Evolutionary conservation across 2,888 invertebrate species (phyloP).

Genomic region (Xestia sexstrigata): DNA sequence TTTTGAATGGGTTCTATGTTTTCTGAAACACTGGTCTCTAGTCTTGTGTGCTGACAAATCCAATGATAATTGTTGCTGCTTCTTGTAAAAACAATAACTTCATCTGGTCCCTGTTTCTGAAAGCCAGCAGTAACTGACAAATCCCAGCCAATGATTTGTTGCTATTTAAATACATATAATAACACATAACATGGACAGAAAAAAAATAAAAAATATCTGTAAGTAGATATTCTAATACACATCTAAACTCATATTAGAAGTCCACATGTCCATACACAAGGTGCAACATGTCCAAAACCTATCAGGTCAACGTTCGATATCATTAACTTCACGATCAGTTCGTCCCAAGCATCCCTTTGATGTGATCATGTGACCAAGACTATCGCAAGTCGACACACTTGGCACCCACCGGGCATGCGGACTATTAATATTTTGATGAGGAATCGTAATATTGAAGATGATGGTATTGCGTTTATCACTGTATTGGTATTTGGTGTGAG

Average conservation of each 20-base stretch:
- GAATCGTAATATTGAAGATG: slow-evolving; percentile 56
- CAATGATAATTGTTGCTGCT: neutral
- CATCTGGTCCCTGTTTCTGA: neutral
- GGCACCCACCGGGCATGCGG: slow-evolving; percentile 68
- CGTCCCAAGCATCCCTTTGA: slow-evolving; percentile 75
- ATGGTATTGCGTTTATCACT: slow-evolving; percentile 31
- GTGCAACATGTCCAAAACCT: slow-evolving; percentile 57
- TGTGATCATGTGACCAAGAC: slow-evolving; percentile 70
- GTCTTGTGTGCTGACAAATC: neutral
- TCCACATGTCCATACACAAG: slow-evolving; percentile 37
- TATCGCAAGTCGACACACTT: slow-evolving; percentile 79
- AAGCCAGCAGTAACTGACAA: neutral
- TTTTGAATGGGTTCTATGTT: neutral
- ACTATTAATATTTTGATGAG: slow-evolving; percentile 65
- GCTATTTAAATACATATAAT: neutral
- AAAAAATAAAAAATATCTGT: neutral
- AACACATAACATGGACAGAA: neutral
- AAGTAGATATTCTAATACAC: neutral
- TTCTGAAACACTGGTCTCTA: neutral
- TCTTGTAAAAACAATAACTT: neutral
- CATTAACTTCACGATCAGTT: slow-evolving; percentile 71
- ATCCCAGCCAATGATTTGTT: neutral
- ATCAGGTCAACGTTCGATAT: slow-evolving; percentile 75
- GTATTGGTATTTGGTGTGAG: slow-evolving; percentile 25
- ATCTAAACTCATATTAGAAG: slow-evolving; percentile 9